Evolutionary conservation across 2,797 vertebrate genomes (phyloP), one percentile per base, ranked within the genome.

Genomic region (Staurois parvus): DNA sequence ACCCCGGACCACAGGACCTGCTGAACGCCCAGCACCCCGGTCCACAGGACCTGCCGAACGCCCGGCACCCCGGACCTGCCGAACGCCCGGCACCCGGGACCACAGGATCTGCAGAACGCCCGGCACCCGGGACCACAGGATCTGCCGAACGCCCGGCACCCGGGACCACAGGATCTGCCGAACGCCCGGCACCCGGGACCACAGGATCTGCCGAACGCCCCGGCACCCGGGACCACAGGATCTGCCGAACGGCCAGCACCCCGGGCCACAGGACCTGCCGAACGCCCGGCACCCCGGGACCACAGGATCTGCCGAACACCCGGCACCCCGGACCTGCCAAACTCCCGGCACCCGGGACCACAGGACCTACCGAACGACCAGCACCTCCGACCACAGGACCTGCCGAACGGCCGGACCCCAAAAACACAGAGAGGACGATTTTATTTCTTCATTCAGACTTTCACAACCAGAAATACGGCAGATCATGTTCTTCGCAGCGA

Each of bases 201-300:
- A 28, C 48, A 81, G 59, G 79, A 62, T 81, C 17, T 52, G 19
- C 13, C n/a, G n/a, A n/a, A n/a, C n/a, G n/a, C n/a, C 17, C 32
- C n/a, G 4, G 32, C 2, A 32, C 32, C 32, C 32, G 2, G 2
- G 4, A 28, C 4, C 77, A 26, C 45, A 81, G 56, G 79, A 59
- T 81, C 17, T 45, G 13, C 9, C 13, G 1, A 45, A 13, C n/a
- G n/a, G n/a, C n/a, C 42, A 13, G 42, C 10, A 28, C 9, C 32
- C 32, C 32, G 2, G 4, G 4, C 4, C 77, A 26, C 45, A 81
- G 56, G 79, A 59, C 72, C 17, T 45, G 13, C n/a, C n/a, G n/a
- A n/a, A n/a, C n/a, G n/a, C 9, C 13, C 32, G 32, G 32, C 32
- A 32, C 32, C 32, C 32, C 32, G 2, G n/a, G 4, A 28, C 4